These are phyloP conservation scores for Dipodomys merriami DNA, from an alignment of 2,113 vertebrate genomes.

Conservation along the genomic window DNA sequence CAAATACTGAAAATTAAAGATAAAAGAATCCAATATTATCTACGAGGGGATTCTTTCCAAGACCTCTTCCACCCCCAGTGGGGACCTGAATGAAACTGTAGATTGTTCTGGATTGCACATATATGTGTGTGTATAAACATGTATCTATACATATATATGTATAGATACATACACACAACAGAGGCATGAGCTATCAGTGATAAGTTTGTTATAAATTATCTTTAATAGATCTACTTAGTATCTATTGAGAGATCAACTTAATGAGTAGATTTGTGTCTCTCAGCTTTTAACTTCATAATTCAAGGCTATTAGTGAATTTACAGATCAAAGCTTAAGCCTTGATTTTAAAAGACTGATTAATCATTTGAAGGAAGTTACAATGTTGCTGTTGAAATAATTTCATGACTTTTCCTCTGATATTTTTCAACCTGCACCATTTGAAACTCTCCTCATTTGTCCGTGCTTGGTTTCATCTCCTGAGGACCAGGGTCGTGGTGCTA, in stretches of 20 bases:
- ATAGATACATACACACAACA: background rate
- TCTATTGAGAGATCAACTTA: constrained; percentile 62
- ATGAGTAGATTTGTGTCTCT: constrained; percentile 62
- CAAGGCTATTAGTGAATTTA: constrained; percentile 55
- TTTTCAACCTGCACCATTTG: constrained; percentile 7
- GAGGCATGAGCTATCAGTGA: background rate
- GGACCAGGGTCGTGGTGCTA: background rate
- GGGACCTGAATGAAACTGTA: background rate
- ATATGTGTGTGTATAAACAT: background rate
- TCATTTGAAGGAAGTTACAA: constrained; percentile 23
- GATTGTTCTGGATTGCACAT: too few species aligned
- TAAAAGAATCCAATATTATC: background rate
- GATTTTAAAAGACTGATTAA: constrained; percentile 51
- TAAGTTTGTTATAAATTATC: constrained; percentile 5
- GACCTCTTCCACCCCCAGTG: background rate
- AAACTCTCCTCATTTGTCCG: background rate
- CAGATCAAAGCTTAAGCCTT: constrained; percentile 61
- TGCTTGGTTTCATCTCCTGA: background rate
- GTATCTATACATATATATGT: background rate
- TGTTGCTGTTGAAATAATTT: constrained; percentile 31
- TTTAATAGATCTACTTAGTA: constrained; percentile 41
- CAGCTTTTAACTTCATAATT: constrained; percentile 70
- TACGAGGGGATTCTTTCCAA: background rate
- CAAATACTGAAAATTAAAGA: constrained; percentile 74
- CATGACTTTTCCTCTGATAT: constrained; percentile 21